phyloP scores from a whole-genome alignment of 2,888 invertebrate genomes.

The Prionchulus punctatus region DNA sequence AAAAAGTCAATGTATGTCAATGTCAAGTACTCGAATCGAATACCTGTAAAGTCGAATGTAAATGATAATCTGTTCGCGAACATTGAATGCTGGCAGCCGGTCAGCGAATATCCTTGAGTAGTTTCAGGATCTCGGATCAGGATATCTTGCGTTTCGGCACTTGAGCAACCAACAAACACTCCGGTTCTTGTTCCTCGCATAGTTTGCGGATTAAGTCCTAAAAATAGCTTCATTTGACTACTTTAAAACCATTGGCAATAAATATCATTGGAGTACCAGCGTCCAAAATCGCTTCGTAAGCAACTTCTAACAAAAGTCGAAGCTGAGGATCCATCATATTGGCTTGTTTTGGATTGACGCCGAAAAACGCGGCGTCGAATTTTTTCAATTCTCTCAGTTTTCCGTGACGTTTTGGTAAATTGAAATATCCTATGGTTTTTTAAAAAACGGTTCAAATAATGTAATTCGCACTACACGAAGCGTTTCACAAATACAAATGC shows the following conservation, averaged over 20 bases:
- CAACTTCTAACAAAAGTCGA: constrained; percentile 67
- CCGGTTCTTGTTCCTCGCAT: constrained; percentile 75
- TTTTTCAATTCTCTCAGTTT: constrained; percentile 38
- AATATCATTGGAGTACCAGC: constrained; percentile 43
- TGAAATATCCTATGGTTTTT: constrained; percentile 32
- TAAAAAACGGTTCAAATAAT: background rate
- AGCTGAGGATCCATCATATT: constrained; percentile 74
- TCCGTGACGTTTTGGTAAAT: constrained; percentile 38
- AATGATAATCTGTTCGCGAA: constrained; percentile 78
- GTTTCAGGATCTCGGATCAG: constrained; percentile 60
- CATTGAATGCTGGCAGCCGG: constrained; percentile 80
- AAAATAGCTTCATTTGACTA: constrained; percentile 10
- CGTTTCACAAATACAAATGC: background rate
- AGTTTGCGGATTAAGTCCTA: constrained; percentile 56
- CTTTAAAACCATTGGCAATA: background rate
- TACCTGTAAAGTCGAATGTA: constrained; percentile 75
- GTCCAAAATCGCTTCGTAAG: constrained; percentile 81
- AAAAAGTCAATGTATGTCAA: background rate
- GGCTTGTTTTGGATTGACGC: constrained; percentile 29
- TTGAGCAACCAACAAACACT: constrained; percentile 83
- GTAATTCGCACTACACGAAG: background rate
- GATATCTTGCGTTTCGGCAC: constrained; percentile 69
- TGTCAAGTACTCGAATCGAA: too few species aligned
- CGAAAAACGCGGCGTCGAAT: constrained; percentile 36
- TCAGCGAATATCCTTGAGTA: constrained; percentile 70